A percentile compares a stretch with the other conserved stretches of the same genome.
These are phyloP conservation scores for Symphodus melops DNA, from an alignment of 2,113 vertebrate species.

Conservation along the genomic window DNA sequence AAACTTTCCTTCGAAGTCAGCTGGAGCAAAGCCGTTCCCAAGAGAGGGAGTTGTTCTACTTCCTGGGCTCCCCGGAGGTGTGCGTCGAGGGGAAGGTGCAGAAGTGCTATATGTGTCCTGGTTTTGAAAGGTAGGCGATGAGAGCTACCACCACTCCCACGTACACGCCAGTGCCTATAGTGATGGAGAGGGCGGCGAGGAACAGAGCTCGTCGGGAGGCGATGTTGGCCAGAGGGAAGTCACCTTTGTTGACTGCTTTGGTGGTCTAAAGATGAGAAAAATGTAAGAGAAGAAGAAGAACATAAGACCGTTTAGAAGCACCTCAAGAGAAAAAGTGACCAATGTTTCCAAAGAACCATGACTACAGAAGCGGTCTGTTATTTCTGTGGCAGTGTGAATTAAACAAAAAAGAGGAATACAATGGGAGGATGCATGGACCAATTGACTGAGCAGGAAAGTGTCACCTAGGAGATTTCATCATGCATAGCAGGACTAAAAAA, in stretches of 20 bases:
- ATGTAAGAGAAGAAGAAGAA: constrained; percentile 24
- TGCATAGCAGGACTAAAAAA: constrained; percentile 36
- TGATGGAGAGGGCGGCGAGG: constrained; percentile 95
- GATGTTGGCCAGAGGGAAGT: constrained; percentile 94
- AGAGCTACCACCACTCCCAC: constrained; percentile 95
- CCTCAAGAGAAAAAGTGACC: constrained; percentile 33
- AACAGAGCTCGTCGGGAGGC: constrained; percentile 94
- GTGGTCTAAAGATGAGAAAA: constrained; percentile 86
- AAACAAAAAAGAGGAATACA: background rate
- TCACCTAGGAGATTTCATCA: constrained; percentile 36
- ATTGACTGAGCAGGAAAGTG: constrained; percentile 2
- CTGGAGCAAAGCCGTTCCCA: constrained; percentile 45
- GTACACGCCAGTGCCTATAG: constrained; percentile 95
- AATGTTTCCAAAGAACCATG: constrained; percentile 40
- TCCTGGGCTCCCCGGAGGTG: constrained; percentile 46
- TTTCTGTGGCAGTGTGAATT: constrained; percentile 6
- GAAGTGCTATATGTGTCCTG: constrained; percentile 88
- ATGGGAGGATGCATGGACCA: constrained; percentile 12
- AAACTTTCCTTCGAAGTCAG: constrained; percentile 53
- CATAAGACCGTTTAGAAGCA: constrained; percentile 31
- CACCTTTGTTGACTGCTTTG: constrained; percentile 97
- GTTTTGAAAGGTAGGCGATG: constrained; percentile 96
- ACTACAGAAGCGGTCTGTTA: constrained; percentile 50
- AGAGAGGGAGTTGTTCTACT: constrained; percentile 48
- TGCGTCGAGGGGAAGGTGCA: constrained; percentile 9